Evolutionary conservation across 2,797 vertebrate genomes (phyloP), one percentile per base, ranked within the genome.

Genomic region (Hydrocynus forskahlii): DNA sequence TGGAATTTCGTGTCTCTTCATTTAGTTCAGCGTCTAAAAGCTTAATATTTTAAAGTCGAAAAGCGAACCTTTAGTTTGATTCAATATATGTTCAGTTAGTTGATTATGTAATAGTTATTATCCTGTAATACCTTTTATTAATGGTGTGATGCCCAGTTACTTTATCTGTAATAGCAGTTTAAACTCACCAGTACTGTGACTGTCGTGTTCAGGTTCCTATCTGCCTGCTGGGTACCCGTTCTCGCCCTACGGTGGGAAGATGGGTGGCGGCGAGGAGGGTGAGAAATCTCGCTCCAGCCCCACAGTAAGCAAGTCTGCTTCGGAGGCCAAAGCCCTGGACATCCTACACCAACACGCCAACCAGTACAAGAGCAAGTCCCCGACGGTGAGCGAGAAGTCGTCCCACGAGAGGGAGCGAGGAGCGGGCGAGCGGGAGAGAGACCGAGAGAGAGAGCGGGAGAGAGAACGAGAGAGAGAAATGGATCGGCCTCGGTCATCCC

Each of bases 301-400:
- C 85, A 97, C 94, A 0, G 94, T 97, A 66, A 83, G 88, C 86
- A 98, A 97, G 88, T 93, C 95, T 16, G 92, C 94, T 83, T 91
- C 94, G 0, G 97, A 98, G 87, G 95, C 97, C 89, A 99, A 99
- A 93, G 96, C 97, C 68, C 93, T 99, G 91, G 97, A 99, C 83
- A 96, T 98, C 92, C 91, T 99, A 89, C 97, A 99, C 92, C 97
- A 99, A 86, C 97, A 97, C 0, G 97, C 96, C 92, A 97, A 95
- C 92, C 97, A 99, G 88, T 99, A 98, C 94, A 98, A 98, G 92
- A 98, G 96, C 95, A 99, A 99, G 91, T 99, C 98, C 0, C 98
- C 98, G 67, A 99, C 98, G 63, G 97, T 99, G 85, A 95, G 95
- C 0, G 98, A 99, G 91, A 99, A 99, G 93, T 90, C 94, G 0